Percentiles rank a stretch among this genome's conserved stretches.
Evolutionary conservation across 2,797 vertebrate species (phyloP).

Genomic region (Scleropages formosus): DNA sequence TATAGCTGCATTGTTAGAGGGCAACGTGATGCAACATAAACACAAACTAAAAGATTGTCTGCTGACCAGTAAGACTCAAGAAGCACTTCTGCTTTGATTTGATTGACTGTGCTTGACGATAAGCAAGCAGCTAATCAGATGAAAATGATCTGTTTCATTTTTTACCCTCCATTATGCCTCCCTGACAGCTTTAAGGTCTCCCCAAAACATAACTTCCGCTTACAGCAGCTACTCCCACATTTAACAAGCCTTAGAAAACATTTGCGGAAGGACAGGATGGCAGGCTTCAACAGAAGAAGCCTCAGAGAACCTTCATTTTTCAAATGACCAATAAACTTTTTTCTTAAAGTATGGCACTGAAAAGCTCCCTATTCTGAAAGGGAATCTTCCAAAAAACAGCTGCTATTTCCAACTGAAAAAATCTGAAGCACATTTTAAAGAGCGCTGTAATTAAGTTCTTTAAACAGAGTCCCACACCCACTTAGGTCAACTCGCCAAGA

Average conservation of each 20-base stretch:
- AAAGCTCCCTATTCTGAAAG: not conserved
- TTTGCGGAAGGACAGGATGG: not conserved
- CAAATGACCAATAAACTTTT: not conserved
- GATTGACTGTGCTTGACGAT: slow-evolving; percentile 59
- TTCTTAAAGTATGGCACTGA: not conserved
- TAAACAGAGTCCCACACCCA: slow-evolving; percentile 59
- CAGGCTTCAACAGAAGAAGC: not conserved
- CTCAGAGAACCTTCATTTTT: not conserved
- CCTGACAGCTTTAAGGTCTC: not conserved
- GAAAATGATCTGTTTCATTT: not conserved
- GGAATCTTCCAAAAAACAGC: slow-evolving; percentile 45
- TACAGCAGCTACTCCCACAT: not conserved
- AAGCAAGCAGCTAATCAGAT: slow-evolving; percentile 58
- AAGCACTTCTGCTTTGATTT: slow-evolving; percentile 54
- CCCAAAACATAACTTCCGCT: not conserved
- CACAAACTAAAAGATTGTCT: slow-evolving; percentile 40
- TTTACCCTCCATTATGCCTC: too few relatives aligned
- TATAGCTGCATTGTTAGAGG: too few relatives aligned
- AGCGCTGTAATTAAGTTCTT: slow-evolving; percentile 63
- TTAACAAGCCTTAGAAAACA: not conserved
- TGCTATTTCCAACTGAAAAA: slow-evolving; percentile 52
- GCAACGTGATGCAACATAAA: not conserved
- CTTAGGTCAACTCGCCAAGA: slow-evolving; percentile 49
- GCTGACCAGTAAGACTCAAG: slow-evolving; percentile 51
- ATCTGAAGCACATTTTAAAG: slow-evolving; percentile 54